These are phyloP conservation scores for Netelia melanura DNA, from an alignment of 2,888 invertebrate genomes.

Conservation along the genomic window DNA sequence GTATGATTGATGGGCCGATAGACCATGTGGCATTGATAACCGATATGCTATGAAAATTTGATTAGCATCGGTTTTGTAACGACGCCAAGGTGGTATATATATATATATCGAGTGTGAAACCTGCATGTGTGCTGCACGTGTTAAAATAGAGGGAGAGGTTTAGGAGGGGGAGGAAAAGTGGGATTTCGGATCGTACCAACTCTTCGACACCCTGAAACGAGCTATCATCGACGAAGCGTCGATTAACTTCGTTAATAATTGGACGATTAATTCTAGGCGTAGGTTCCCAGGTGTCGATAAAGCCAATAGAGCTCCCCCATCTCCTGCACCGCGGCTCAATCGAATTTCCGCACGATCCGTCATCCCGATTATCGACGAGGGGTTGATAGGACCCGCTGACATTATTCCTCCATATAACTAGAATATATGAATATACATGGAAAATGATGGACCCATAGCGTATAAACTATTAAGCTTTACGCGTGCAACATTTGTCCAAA, in stretches of 20 bases:
- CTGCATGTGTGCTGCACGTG: neutral
- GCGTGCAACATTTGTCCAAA: no score
- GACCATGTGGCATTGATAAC: conserved; percentile 79
- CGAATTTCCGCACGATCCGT: conserved; percentile 50
- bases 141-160: conserved; percentile 45
- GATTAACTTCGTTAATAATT: conserved; percentile 83
- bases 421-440: neutral
- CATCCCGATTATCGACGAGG: conserved; percentile 56
- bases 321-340: conserved; percentile 31
- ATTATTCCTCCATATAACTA: conserved; percentile 2
- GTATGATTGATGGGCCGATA: conserved; percentile 79
- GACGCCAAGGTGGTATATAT: conserved; percentile 76
- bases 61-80: conserved; percentile 80
- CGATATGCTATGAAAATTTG: conserved; percentile 80
- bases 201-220: conserved; percentile 73
- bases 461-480: no score
- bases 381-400: conserved; percentile 42
- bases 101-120: conserved; percentile 36
- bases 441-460: neutral
- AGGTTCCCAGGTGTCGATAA: conserved; percentile 31
- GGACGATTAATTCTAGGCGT: conserved; percentile 74
- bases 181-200: conserved; percentile 69
- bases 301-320: conserved; percentile 36
- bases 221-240: conserved; percentile 78
- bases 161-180: conserved; percentile 50